Percentiles rank a stretch among this genome's conserved stretches.
phyloP scores from a whole-genome alignment of 1,140 invertebrate genomes.

The Oreohelix idahoensis region DNA sequence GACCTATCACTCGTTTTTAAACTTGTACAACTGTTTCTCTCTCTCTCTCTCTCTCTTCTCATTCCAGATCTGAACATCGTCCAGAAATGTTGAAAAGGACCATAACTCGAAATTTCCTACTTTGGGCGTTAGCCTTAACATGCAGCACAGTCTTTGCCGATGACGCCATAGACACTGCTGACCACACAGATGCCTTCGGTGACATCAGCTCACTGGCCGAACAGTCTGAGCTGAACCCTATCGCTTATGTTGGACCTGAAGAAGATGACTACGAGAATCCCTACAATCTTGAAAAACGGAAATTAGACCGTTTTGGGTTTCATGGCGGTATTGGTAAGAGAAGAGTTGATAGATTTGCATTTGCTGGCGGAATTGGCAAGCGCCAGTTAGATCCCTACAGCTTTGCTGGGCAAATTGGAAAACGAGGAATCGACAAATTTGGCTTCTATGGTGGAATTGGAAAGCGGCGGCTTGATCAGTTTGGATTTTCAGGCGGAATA shows the following conservation, averaged over 20 bases:
- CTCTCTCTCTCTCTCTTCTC: background rate
- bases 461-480: background rate
- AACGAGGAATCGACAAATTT: slow-evolving; percentile 17
- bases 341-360: slow-evolving; percentile 22
- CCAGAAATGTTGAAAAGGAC: background rate
- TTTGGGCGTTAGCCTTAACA: background rate
- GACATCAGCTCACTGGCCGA: background rate
- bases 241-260: background rate
- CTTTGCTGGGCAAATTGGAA: slow-evolving; percentile 28
- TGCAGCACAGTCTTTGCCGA: background rate
- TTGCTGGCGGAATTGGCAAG: slow-evolving; percentile 26
- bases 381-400: background rate
- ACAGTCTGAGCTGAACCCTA: background rate
- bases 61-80: background rate
- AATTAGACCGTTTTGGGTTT: slow-evolving; percentile 17
- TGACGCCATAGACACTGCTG: background rate
- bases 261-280: background rate
- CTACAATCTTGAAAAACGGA: slow-evolving; percentile 8
- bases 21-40: too few relatives aligned
- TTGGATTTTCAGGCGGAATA: slow-evolving; percentile 6
- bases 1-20: too few relatives aligned
- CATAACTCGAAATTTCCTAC: background rate
- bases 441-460: background rate
- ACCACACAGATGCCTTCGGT: background rate
- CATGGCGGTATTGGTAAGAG: slow-evolving; percentile 25